Percentiles rank a stretch among this genome's conserved stretches.
Evolutionary conservation across 2,888 invertebrate genomes (phyloP).

Genomic region (Hoplodrina blanda): DNA sequence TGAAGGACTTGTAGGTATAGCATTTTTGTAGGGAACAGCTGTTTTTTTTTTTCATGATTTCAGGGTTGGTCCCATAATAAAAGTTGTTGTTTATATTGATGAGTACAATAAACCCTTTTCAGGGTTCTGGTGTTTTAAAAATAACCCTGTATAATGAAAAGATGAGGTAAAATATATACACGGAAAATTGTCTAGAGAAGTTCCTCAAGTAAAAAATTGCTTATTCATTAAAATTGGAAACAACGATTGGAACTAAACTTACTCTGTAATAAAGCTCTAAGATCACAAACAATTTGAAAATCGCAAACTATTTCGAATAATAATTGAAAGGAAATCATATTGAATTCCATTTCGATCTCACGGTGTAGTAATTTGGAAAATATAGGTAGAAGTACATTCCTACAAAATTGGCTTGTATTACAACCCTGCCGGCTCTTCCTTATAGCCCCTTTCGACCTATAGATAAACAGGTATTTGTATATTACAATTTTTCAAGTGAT

Average conservation of each 20-base stretch:
- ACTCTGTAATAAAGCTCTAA: background rate
- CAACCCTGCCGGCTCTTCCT: constrained; percentile 18
- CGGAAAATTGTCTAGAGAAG: background rate
- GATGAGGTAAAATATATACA: background rate
- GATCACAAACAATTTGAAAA: constrained; percentile 26
- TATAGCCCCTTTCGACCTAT: constrained; percentile 2
- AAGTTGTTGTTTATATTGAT: no score
- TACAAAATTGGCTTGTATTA: constrained; percentile 18
- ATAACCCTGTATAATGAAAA: background rate
- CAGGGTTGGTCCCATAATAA: no score
- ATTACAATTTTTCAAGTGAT: constrained; percentile 63
- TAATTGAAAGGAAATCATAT: constrained; percentile 28
- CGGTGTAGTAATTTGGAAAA: constrained; percentile 18
- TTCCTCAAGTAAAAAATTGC: constrained; percentile 6
- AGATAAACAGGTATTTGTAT: constrained; percentile 31
- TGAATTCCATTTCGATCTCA: constrained; percentile 19
- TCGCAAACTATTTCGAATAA: constrained; percentile 32
- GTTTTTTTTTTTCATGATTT: no score
- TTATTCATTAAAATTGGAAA: background rate
- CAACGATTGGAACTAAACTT: constrained; percentile 6
- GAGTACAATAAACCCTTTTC: no score
- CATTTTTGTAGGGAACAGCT: no score
- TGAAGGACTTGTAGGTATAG: no score
- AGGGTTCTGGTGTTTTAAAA: no score
- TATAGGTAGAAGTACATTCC: constrained; percentile 30